phyloP scores from a whole-genome alignment of 2,797 vertebrate species.

The Danio tinwini region DNA sequence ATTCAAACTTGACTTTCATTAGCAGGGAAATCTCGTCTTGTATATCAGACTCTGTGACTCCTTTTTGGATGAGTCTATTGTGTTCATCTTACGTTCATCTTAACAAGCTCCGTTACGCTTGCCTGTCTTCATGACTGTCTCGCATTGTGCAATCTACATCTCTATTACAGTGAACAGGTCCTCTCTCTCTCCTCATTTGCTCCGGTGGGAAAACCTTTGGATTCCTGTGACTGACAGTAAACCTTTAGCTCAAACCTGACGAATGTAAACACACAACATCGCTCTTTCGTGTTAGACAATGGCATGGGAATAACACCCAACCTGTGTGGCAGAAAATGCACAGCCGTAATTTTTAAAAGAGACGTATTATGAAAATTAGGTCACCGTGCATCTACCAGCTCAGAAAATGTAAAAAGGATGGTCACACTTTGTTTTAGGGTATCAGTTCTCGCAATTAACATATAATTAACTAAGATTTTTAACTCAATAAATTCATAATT shows the following conservation, averaged over 20 bases:
- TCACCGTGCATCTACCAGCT: too few species aligned
- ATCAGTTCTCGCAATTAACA: background rate
- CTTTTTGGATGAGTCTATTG: slow-evolving; percentile 28
- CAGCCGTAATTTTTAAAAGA: background rate
- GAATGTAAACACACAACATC: slow-evolving; percentile 23
- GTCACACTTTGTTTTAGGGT: too few species aligned
- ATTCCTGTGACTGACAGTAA: slow-evolving; percentile 29
- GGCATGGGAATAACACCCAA: background rate
- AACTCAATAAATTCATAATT: too few species aligned
- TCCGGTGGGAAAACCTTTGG: slow-evolving; percentile 15
- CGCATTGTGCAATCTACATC: slow-evolving; percentile 21
- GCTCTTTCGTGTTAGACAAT: background rate
- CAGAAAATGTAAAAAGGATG: too few species aligned
- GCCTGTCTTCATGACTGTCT: slow-evolving; percentile 32
- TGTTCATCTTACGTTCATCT: slow-evolving; percentile 39
- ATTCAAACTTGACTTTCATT: slow-evolving; percentile 12
- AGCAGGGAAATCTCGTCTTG: slow-evolving; percentile 19
- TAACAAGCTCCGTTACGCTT: slow-evolving; percentile 31
- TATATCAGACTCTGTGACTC: slow-evolving; percentile 1
- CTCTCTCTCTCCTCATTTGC: slow-evolving; percentile 9
- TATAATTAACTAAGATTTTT: too few species aligned
- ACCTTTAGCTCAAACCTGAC: slow-evolving; percentile 18
- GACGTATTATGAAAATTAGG: too few species aligned
- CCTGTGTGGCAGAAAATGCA: background rate
- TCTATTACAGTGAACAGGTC: slow-evolving; percentile 26